Evolutionary conservation across 1,140 invertebrate species (phyloP), one percentile per base, ranked within the genome.

Genomic region (Trichoplusia ni): DNA sequence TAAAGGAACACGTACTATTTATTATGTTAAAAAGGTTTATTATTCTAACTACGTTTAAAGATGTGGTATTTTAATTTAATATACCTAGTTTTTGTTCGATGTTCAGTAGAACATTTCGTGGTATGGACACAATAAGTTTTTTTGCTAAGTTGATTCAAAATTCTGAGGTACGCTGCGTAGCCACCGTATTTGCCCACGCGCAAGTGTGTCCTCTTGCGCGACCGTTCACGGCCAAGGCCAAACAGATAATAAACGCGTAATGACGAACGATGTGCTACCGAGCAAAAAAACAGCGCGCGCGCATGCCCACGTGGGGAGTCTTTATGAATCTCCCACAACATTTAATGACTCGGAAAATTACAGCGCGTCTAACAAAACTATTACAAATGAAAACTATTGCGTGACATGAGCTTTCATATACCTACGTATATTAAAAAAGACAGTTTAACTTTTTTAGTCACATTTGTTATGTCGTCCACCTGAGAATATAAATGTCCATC

Each of bases 161-260:
- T 71, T 73, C 64, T 33, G 69, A 44, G 59, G 49, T 63, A 62
- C 49, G 40, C 42, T 46, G 58, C 35, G 40, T 60, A 37, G 49
- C 56, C 49, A 35, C 40, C 59, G 58, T 64, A 51, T 67, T 75
- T 71, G 70, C 70, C 66, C 72, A 79, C 76, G 68, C 75, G 67
- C 56, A 60, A 16, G 49, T 46, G 35, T 75, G 69, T 76, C 73
- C 77, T 77, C 73, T 66, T 58, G 73, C 71, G 66, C 80, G 80
- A 73, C 77, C 82, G 84, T 86, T 86, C 86, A 89, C 82, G 80
- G 86, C 81, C 86, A 89, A 89, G 86, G 86, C 79, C 84, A 81
- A 75, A 65, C 56, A 74, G 75, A 82, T 82, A 84, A 86, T 86
- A 80, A 82, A 84, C 71, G 77, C 71, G 69, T 72, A 75, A 82